A percentile compares a stretch with the other conserved stretches of the same genome.
Conservation (phyloP, 2,888 invertebrate species). For the Tryphoninae sp. region DNA sequence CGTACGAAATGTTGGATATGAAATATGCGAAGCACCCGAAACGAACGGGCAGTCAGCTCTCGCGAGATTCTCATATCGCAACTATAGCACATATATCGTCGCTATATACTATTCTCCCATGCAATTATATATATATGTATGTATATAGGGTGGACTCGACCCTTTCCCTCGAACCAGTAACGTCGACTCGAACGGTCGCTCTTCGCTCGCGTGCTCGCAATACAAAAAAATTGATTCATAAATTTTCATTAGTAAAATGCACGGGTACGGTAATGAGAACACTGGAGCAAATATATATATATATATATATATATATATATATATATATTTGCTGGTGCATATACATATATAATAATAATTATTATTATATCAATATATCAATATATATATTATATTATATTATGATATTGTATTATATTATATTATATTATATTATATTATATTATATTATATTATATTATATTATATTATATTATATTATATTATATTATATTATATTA, state of each 20-base stretch:
- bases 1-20: conserved; percentile 74
- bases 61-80: conserved; percentile 54
- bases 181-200: background rate
- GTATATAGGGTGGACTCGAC: background rate
- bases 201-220: conserved; percentile 18
- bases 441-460: too few relatives aligned
- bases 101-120: conserved; percentile 14
- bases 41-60: conserved; percentile 58
- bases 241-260: conserved; percentile 49
- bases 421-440: too few relatives aligned
- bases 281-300: background rate
- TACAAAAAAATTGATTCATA: conserved; percentile 59
- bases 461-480: too few relatives aligned
- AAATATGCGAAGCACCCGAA: conserved; percentile 67
- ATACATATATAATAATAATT: too few relatives aligned
- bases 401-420: too few relatives aligned
- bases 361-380: too few relatives aligned
- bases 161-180: conserved; percentile 2
- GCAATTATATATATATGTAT: background rate
- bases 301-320: background rate
- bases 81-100: background rate
- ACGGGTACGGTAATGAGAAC: conserved; percentile 33
- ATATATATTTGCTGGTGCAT: too few relatives aligned
- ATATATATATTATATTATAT: too few relatives aligned
- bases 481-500: too few relatives aligned